Evolutionary conservation across 2,113 vertebrate genomes (phyloP).

Genomic region (Chionis minor): DNA sequence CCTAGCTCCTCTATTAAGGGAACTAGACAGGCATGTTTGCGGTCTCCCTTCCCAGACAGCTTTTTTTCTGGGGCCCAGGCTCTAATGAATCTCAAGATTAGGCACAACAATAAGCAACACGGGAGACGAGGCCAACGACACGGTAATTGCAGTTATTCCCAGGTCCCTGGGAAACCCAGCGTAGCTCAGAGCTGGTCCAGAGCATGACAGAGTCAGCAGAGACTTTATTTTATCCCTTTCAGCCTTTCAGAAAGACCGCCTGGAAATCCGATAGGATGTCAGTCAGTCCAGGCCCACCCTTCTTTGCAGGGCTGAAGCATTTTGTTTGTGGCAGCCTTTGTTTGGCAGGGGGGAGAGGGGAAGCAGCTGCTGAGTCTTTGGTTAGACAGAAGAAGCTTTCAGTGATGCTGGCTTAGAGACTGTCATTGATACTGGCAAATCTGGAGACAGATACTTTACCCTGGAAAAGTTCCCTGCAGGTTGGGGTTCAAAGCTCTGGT

Average conservation of each 20-base stretch:
- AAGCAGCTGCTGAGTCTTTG: background rate
- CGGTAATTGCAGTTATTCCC: background rate
- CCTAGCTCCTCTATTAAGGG: background rate
- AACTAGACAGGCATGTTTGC: conserved; percentile 13
- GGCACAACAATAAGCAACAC: conserved; percentile 8
- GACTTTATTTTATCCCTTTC: conserved; percentile 16
- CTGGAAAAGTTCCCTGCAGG: background rate
- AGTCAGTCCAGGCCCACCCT: background rate
- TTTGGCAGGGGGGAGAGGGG: background rate
- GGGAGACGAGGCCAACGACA: background rate
- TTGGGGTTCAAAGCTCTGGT: background rate
- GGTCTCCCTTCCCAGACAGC: conserved; percentile 35
- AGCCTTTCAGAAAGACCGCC: conserved; percentile 30
- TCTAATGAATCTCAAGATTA: conserved; percentile 31
- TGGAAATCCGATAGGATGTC: conserved; percentile 22
- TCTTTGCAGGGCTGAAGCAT: background rate
- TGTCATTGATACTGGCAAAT: background rate
- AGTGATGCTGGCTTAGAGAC: background rate
- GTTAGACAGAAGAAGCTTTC: background rate
- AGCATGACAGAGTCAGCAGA: background rate
- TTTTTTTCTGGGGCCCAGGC: background rate
- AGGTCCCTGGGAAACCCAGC: background rate
- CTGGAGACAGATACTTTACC: background rate
- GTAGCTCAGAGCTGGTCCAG: background rate
- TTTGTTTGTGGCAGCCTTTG: conserved; percentile 36